A percentile compares a stretch with the other conserved stretches of the same genome.
phyloP scores from a whole-genome alignment of 2,797 vertebrate genomes.

The Rhinella marina region DNA sequence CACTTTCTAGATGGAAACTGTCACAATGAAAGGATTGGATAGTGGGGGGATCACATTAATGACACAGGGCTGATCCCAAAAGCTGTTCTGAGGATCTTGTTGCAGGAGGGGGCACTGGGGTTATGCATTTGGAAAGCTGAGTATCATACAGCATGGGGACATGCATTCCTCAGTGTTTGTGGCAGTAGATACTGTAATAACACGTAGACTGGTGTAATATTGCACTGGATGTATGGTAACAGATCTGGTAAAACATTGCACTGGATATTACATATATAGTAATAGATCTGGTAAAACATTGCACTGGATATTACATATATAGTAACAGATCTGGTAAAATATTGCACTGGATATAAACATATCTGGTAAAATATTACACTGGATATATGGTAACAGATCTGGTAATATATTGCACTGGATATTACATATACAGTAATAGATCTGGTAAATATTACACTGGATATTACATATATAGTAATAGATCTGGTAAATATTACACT shows the following conservation, averaged over 20 bases:
- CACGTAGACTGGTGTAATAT: background rate
- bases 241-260: background rate
- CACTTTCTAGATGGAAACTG: background rate
- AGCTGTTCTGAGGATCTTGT: constrained; percentile 35
- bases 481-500: background rate
- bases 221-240: background rate
- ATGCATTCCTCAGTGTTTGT: background rate
- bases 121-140: constrained; percentile 30
- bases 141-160: background rate
- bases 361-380: background rate
- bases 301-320: background rate
- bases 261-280: background rate
- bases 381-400: too few species aligned
- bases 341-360: background rate
- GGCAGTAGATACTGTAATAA: background rate
- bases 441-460: background rate
- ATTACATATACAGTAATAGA: too few species aligned
- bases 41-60: background rate
- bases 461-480: too few species aligned
- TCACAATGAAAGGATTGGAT: background rate
- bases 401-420: background rate
- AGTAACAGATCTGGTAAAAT: background rate
- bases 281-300: background rate
- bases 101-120: constrained; percentile 28
- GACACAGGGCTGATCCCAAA: constrained; percentile 41